Conservation (phyloP, 2,797 vertebrate species). For the Tenualosa ilisha region DNA sequence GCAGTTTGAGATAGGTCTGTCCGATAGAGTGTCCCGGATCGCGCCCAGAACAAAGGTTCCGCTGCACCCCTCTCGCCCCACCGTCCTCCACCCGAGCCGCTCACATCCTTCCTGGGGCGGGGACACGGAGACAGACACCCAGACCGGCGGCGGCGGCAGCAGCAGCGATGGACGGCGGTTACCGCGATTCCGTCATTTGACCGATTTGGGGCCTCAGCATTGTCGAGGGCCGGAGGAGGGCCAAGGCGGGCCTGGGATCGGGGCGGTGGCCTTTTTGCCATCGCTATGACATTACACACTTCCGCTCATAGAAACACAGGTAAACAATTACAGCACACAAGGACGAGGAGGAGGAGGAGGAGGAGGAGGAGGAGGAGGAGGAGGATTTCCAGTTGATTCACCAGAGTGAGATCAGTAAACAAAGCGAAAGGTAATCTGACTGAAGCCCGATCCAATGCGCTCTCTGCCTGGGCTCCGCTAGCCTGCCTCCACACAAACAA, state of each 20-base stretch:
- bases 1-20: slow-evolving; percentile 74
- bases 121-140: slow-evolving; percentile 74
- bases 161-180: slow-evolving; percentile 23
- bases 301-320: background rate
- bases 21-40: slow-evolving; percentile 71
- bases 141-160: slow-evolving; percentile 39
- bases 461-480: background rate
- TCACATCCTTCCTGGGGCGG: slow-evolving; percentile 76
- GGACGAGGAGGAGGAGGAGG: background rate
- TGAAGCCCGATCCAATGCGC: background rate
- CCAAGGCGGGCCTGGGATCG: background rate
- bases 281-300: background rate
- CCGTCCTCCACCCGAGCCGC: slow-evolving; percentile 74
- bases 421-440: background rate
- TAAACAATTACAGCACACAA: background rate
- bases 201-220: slow-evolving; percentile 65
- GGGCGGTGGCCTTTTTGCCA: background rate
- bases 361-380: background rate
- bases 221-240: slow-evolving; percentile 52
- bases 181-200: slow-evolving; percentile 63
- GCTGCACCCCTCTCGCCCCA: slow-evolving; percentile 58
- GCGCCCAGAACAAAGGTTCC: slow-evolving; percentile 70
- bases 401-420: background rate
- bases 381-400: background rate
- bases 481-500: background rate